Evolutionary conservation across 1,140 invertebrate genomes (phyloP).

Genomic region (Xylocopa sonorina): DNA sequence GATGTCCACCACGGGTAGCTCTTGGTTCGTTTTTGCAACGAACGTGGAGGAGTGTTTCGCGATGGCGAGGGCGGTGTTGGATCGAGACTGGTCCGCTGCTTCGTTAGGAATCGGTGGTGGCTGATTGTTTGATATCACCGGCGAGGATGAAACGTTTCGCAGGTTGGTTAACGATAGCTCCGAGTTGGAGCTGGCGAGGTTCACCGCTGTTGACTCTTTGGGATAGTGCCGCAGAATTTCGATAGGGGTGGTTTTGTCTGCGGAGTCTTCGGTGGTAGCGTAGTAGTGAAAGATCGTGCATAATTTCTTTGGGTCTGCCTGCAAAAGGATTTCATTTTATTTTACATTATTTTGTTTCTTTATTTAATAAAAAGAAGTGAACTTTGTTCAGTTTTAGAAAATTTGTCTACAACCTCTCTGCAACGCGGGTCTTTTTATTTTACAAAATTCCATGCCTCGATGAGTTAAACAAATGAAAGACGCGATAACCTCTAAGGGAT

Average conservation of each 20-base stretch:
- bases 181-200: slow-evolving; percentile 41
- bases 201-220: slow-evolving; percentile 3
- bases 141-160: slow-evolving; percentile 39
- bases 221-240: slow-evolving; percentile 44
- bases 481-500: neutral
- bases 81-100: too few relatives aligned
- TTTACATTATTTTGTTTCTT: too few relatives aligned
- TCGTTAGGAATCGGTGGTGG: neutral
- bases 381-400: too few relatives aligned
- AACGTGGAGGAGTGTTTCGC: slow-evolving; percentile 44
- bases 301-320: slow-evolving; percentile 47
- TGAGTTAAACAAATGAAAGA: too few relatives aligned
- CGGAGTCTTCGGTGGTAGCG: neutral
- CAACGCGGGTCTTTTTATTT: too few relatives aligned
- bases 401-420: too few relatives aligned
- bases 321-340: neutral
- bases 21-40: slow-evolving; percentile 38
- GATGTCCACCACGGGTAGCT: slow-evolving; percentile 51
- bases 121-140: neutral
- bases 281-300: slow-evolving; percentile 31
- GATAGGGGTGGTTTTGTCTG: neutral
- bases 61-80: neutral
- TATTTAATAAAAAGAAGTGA: too few relatives aligned
- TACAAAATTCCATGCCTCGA: too few relatives aligned
- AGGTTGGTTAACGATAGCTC: slow-evolving; percentile 16